Conservation (phyloP, 1,140 invertebrate species). For the Cydia fagiglandana region DNA sequence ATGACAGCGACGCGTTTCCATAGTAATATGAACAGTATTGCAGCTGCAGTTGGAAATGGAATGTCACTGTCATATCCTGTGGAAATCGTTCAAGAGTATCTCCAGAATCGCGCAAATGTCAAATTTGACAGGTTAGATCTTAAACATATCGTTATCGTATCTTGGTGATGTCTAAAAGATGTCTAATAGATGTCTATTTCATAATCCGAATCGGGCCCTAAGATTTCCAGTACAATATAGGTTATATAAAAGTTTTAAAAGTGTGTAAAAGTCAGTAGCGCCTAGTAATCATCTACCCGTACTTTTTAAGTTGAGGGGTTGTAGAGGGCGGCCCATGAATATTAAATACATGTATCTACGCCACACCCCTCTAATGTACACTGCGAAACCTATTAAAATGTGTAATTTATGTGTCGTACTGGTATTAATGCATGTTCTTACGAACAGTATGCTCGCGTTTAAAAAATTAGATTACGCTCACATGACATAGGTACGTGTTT, state of each 20-base stretch:
- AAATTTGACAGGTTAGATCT: too few species aligned
- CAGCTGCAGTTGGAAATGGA: too few species aligned
- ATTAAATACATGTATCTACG: slow-evolving; percentile 31
- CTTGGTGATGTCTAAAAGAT: too few species aligned
- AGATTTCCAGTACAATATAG: background rate
- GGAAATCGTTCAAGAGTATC: too few species aligned
- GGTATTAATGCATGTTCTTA: slow-evolving; percentile 24
- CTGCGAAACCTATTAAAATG: slow-evolving; percentile 29
- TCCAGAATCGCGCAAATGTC: too few species aligned
- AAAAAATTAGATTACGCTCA: slow-evolving; percentile 5
- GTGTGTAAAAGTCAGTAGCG: slow-evolving; percentile 19
- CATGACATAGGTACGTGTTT: background rate
- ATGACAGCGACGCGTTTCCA: too few species aligned
- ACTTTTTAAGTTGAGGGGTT: slow-evolving; percentile 21
- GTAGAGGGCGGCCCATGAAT: slow-evolving; percentile 24
- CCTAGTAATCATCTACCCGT: slow-evolving; percentile 10
- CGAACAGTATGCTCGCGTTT: background rate
- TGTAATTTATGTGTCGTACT: slow-evolving; percentile 29
- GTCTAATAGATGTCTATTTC: too few species aligned
- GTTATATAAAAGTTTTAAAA: background rate
- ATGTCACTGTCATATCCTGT: too few species aligned
- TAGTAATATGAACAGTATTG: too few species aligned
- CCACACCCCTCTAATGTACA: slow-evolving; percentile 29
- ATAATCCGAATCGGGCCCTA: too few species aligned
- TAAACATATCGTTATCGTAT: too few species aligned